Evolutionary conservation across 2,113 vertebrate genomes (phyloP).

Genomic region (Myotis yumanensis): DNA sequence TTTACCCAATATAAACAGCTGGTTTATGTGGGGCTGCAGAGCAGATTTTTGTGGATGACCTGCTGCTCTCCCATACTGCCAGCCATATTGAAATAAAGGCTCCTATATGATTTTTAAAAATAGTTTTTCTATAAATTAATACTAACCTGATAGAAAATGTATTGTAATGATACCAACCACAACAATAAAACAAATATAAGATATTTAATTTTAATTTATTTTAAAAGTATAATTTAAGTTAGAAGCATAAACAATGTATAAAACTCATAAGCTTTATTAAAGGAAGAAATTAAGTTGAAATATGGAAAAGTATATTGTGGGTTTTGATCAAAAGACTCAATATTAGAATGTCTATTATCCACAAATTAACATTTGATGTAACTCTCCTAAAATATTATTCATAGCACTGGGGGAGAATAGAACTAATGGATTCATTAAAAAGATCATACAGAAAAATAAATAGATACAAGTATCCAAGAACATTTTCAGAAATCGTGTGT

Average conservation of each 20-base stretch:
- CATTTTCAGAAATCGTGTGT: not conserved
- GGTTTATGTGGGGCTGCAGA: no score
- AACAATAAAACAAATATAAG: not conserved
- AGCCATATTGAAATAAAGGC: no score
- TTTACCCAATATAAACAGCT: no score
- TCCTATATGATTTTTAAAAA: no score
- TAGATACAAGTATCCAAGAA: not conserved
- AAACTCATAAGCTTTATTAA: not conserved
- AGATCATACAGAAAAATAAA: conserved; percentile 23
- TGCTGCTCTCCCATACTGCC: no score
- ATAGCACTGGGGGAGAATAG: not conserved
- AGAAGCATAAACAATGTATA: not conserved
- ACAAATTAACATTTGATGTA: not conserved
- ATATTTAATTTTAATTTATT: not conserved
- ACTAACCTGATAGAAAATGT: not conserved
- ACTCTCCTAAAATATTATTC: not conserved
- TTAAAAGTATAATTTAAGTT: not conserved
- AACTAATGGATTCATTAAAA: not conserved
- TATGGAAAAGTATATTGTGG: not conserved
- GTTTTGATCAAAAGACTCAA: conserved; percentile 18
- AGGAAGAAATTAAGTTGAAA: conserved; percentile 9
- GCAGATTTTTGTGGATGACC: no score
- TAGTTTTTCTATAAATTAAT: not conserved
- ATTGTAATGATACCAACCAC: not conserved
- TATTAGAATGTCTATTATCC: not conserved